Evolutionary conservation across 1,140 invertebrate species (phyloP), one percentile per base, ranked within the genome.

Genomic region (Leptinotarsa lineolata): DNA sequence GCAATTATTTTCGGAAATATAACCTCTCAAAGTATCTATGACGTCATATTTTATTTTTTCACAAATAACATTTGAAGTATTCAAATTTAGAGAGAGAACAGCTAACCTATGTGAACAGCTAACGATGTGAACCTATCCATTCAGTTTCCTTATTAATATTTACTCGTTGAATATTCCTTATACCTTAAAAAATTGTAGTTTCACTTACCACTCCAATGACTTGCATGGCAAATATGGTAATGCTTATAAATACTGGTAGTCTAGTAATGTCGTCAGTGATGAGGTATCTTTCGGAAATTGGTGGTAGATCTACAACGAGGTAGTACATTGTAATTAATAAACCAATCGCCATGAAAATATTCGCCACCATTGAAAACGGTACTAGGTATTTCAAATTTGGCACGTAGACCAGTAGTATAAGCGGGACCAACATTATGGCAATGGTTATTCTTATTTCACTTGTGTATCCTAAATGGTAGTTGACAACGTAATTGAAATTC

Each of bases 161-260:
- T 22, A 22, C 22, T 22, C 22, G 0, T 22, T 22, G 22, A 22
- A 22, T 30, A 30, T 30, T 30, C 30, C 30, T 30, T 30, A 30
- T 30, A 30, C 30, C 8, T 1, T 30, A 2, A 30, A 11, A n/a
- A 11, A 39, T 39, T 39, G 8, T 11, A 39, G 30, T 2, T 22
- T 6, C 61, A 82, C 85, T 81, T 79, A 87, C 90, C 60, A 92
- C 91, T 80, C 93, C 93, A 77, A 94, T 94, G 16, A 92, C 93
- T 85, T 94, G 93, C 88, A 95, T 93, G 0, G 93, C 93, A 76
- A 95, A 95, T 22, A 95, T 92, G 0, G 91, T 92, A 4, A 92
- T 88, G 44, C 90, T 90, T 81, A 94, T 93, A 84, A 93, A 94
- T 54, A 89, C 85, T 0, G 93, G 92, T 81, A 93, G 89, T 21